These are phyloP conservation scores for Cephalopachus bancanus DNA, from an alignment of 2,797 vertebrate species.

Conservation along the genomic window DNA sequence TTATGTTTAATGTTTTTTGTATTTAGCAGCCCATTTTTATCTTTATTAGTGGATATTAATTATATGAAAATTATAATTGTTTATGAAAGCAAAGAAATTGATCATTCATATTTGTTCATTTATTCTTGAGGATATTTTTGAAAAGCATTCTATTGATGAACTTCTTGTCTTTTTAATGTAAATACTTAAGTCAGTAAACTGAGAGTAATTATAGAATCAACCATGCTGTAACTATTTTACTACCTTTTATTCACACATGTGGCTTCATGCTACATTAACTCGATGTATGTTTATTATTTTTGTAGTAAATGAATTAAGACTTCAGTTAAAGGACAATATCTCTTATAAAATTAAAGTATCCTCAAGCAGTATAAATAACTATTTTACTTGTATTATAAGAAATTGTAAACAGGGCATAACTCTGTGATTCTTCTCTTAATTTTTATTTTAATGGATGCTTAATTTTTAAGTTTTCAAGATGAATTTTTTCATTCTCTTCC, in stretches of 20 bases:
- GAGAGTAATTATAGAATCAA: constrained; percentile 61
- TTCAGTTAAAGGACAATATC: constrained; percentile 23
- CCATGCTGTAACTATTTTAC: constrained; percentile 53
- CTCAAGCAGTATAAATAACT: constrained; percentile 18
- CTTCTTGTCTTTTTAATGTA: constrained; percentile 8
- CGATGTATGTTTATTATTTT: constrained; percentile 48
- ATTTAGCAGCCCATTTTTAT: constrained; percentile 62
- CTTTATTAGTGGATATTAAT: constrained; percentile 58
- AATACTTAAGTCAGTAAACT: constrained; percentile 39
- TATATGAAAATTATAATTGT: constrained; percentile 55
- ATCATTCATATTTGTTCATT: constrained; percentile 30
- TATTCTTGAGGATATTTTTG: constrained; percentile 12
- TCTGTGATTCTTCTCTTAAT: constrained; percentile 52
- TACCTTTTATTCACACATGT: not conserved
- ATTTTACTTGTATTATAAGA: constrained; percentile 47
- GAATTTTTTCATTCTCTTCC: not conserved
- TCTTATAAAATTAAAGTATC: constrained; percentile 49
- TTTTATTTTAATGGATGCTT: constrained; percentile 44
- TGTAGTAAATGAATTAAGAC: constrained; percentile 42
- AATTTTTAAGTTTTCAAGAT: constrained; percentile 62
- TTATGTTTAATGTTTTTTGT: constrained; percentile 63
- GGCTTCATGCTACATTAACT: constrained; percentile 1
- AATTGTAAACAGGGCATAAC: constrained; percentile 18
- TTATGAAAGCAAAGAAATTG: constrained; percentile 61
- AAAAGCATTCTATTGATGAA: constrained; percentile 7